Percentiles rank a stretch among this genome's conserved stretches.
Evolutionary conservation across 2,113 vertebrate species (phyloP).

Genomic region (Heloderma charlesbogerti): DNA sequence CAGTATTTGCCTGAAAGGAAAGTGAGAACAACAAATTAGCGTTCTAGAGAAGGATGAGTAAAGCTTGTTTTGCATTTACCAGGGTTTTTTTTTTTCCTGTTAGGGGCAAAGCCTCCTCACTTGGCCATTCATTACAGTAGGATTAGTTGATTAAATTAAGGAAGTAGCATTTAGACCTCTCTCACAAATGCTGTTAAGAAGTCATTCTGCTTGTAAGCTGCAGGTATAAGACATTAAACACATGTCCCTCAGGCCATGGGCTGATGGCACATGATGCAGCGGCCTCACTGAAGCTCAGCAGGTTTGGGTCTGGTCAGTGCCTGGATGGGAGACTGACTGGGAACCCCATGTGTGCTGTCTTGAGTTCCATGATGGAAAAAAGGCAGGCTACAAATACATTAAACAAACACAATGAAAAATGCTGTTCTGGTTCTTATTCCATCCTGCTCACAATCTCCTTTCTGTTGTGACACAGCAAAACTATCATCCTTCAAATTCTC

Average conservation of each 20-base stretch:
- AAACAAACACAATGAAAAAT: neutral
- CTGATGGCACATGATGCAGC: neutral
- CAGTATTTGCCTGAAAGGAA: constrained; percentile 72
- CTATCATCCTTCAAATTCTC: neutral
- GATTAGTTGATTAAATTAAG: neutral
- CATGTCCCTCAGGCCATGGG: neutral
- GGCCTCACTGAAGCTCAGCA: neutral
- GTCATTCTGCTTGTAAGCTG: neutral
- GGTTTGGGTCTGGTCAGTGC: neutral
- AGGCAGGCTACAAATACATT: neutral
- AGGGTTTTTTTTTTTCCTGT: neutral
- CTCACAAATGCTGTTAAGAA: neutral
- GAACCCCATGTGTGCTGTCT: neutral
- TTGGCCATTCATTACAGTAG: neutral
- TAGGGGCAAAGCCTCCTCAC: neutral
- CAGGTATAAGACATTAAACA: neutral
- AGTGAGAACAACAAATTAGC: constrained; percentile 35
- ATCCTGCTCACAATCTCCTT: neutral
- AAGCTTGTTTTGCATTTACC: neutral
- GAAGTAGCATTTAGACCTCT: neutral
- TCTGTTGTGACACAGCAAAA: neutral
- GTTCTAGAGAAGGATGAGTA: neutral
- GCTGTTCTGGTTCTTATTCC: neutral
- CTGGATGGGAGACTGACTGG: neutral
- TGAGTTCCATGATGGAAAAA: neutral